Percentiles rank a stretch among this genome's conserved stretches.
These are phyloP conservation scores for Capromys pilorides DNA, from an alignment of 2,797 vertebrate genomes.

Conservation along the genomic window DNA sequence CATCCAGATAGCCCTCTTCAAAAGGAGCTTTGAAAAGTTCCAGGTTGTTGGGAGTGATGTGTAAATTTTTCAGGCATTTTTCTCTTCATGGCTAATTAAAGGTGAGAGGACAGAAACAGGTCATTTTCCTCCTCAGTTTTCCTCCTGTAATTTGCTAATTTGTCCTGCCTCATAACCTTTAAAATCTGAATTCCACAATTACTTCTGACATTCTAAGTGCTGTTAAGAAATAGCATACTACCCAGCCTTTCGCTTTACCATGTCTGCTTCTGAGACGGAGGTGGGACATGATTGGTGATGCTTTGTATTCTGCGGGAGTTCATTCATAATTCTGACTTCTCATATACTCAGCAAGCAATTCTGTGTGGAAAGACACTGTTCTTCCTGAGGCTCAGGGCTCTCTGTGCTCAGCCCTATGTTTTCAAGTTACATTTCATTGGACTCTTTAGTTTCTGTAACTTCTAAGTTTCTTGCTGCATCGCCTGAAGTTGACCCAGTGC, in stretches of 20 bases:
- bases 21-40: conserved; percentile 69
- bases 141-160: conserved; percentile 75
- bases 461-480: neutral
- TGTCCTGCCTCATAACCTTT: conserved; percentile 75
- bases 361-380: neutral
- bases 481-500: neutral
- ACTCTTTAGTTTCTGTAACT: neutral
- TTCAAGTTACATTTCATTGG: fast-evolving
- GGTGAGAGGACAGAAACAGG: conserved; percentile 57
- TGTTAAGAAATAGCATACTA: conserved; percentile 24
- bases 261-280: neutral
- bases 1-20: neutral
- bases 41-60: conserved; percentile 4
- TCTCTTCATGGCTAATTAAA: conserved; percentile 72
- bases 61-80: conserved; percentile 61
- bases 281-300: neutral
- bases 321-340: neutral
- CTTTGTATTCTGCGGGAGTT: neutral
- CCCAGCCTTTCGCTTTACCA: neutral
- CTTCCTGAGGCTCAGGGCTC: neutral
- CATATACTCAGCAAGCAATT: neutral
- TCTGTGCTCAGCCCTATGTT: neutral
- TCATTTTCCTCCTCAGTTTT: conserved; percentile 40
- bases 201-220: conserved; percentile 46
- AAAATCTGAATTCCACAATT: conserved; percentile 65